Percentiles rank a stretch among this genome's conserved stretches.
Evolutionary conservation across 2,113 vertebrate genomes (phyloP).

Genomic region (Xyliphius kryptos): DNA sequence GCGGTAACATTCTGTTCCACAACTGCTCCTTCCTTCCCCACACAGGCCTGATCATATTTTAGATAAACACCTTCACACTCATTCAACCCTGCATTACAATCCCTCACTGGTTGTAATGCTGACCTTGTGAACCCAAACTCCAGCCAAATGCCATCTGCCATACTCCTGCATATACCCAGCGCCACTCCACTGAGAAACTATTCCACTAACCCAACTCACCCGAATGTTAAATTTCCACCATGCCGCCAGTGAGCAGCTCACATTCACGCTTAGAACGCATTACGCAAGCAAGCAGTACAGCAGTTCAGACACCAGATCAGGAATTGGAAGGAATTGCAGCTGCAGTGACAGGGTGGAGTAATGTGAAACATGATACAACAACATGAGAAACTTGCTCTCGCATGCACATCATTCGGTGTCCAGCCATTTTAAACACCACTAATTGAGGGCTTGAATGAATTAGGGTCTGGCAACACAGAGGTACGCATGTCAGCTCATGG

Average conservation of each 20-base stretch:
- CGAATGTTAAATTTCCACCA: slow-evolving; percentile 21
- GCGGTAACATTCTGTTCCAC: slow-evolving; percentile 52
- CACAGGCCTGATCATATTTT: background rate
- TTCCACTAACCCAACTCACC: background rate
- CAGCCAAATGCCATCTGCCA: background rate
- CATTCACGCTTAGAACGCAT: slow-evolving; percentile 4
- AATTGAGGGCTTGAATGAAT: background rate
- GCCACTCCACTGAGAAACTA: background rate
- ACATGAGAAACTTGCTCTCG: background rate
- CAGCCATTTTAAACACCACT: too few relatives aligned
- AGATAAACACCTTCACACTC: background rate
- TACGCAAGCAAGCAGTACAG: slow-evolving; percentile 1
- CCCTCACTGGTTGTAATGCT: background rate
- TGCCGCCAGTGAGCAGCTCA: slow-evolving; percentile 7
- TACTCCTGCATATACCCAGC: background rate
- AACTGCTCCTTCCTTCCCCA: slow-evolving; percentile 49
- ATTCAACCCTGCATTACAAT: background rate
- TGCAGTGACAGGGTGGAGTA: slow-evolving; percentile 18
- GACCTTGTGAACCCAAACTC: background rate
- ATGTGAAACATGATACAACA: slow-evolving; percentile 30
- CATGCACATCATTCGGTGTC: background rate
- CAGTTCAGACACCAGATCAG: background rate
- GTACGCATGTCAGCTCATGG: too few relatives aligned
- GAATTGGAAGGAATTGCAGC: background rate
- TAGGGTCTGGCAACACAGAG: slow-evolving; percentile 1